Conservation (phyloP, 2,888 invertebrate species). For the Epirrhoe alternata region DNA sequence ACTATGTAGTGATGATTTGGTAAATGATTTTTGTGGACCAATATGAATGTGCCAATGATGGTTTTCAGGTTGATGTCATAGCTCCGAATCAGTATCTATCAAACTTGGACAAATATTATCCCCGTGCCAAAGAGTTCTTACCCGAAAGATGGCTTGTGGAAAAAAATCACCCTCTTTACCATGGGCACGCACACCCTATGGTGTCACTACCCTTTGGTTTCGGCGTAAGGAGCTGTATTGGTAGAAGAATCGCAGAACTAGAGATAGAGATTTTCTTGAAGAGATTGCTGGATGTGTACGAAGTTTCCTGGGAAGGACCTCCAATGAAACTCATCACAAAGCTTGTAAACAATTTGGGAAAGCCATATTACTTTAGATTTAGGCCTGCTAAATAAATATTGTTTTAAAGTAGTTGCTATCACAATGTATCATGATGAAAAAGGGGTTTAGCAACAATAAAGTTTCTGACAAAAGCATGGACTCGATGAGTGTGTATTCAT, state of each 20-base stretch:
- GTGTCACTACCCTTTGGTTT: conserved; percentile 88
- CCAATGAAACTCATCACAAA: conserved; percentile 62
- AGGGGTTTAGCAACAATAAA: no score
- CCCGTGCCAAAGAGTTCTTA: conserved; percentile 81
- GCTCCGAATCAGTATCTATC: conserved; percentile 90
- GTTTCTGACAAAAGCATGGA: no score
- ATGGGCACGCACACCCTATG: conserved; percentile 85
- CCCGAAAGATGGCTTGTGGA: conserved; percentile 89
- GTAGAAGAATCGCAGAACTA: conserved; percentile 89
- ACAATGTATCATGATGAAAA: background rate
- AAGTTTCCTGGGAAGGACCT: conserved; percentile 72
- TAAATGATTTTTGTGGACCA: no score
- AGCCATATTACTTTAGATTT: conserved; percentile 67
- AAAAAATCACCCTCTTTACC: conserved; percentile 71
- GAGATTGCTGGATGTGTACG: conserved; percentile 61
- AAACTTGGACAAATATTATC: conserved; percentile 81
- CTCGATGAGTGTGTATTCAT: background rate
- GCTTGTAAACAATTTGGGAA: conserved; percentile 62
- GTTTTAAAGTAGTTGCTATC: background rate
- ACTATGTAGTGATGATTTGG: no score
- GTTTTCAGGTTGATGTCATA: conserved; percentile 88
- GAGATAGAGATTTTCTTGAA: conserved; percentile 86
- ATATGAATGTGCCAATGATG: background rate
- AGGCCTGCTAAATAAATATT: conserved; percentile 45
- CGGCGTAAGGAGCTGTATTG: conserved; percentile 88